Percentiles rank a stretch among this genome's conserved stretches.
These are phyloP conservation scores for Limosa lapponica DNA, from an alignment of 2,797 vertebrate species.

Conservation along the genomic window DNA sequence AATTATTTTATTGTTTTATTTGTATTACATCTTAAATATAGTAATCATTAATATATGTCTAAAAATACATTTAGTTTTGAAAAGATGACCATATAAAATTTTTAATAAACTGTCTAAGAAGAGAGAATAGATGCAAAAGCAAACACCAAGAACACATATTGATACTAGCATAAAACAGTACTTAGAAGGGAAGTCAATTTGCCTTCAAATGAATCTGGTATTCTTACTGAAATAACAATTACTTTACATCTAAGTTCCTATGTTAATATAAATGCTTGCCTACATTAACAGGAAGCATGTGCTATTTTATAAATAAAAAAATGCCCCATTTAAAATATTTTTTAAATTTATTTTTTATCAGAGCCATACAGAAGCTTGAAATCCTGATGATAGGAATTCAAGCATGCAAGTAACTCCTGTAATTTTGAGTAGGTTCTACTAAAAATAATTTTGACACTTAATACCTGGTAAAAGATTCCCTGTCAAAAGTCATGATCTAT, in stretches of 20 bases:
- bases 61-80: not conserved
- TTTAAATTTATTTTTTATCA: not conserved
- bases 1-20: not conserved
- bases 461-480: not conserved
- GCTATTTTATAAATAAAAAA: not conserved
- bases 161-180: not conserved
- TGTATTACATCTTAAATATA: not conserved
- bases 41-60: accelerated
- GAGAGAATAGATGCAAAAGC: not conserved
- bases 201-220: not conserved
- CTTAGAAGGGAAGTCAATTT: not conserved
- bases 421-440: not conserved
- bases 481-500: not conserved
- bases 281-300: not conserved
- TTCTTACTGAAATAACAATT: not conserved
- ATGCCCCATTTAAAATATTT: not conserved
- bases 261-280: not conserved
- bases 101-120: not conserved
- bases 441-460: not conserved
- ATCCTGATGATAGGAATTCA: not conserved
- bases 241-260: not conserved
- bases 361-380: not conserved
- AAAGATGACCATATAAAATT: not conserved
- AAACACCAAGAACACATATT: not conserved
- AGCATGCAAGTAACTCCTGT: not conserved